phyloP scores from a whole-genome alignment of 2,113 vertebrate species.

The Sylvilagus bachmani region DNA sequence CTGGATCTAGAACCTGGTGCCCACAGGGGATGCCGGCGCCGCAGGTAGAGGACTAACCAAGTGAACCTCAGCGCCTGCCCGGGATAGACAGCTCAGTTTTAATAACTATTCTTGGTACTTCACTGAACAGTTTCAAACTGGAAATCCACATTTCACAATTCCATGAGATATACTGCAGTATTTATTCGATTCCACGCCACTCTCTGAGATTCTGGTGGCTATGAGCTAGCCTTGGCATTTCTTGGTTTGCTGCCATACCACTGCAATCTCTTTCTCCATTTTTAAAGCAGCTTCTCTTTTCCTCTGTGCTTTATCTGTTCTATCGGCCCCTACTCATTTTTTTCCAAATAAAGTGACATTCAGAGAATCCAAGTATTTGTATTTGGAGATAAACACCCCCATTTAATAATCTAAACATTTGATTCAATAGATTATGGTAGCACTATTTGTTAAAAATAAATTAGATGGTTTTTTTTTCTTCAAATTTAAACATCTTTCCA shows the following conservation, averaged over 20 bases:
- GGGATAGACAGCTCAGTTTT: neutral
- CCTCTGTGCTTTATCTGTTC: neutral
- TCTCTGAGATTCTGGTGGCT: too few species aligned
- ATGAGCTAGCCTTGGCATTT: too few species aligned
- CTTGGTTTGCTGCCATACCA: neutral
- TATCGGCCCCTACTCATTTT: neutral
- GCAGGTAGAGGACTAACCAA: too few species aligned
- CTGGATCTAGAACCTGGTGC: too few species aligned
- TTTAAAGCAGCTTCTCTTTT: neutral
- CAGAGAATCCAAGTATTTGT: neutral
- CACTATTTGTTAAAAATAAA: neutral
- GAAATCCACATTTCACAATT: neutral
- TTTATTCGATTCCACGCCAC: fast-evolving
- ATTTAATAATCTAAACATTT: neutral
- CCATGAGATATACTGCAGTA: neutral
- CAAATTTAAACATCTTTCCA: neutral
- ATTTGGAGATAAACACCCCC: too few species aligned
- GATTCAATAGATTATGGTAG: neutral
- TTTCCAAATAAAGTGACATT: neutral
- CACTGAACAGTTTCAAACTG: neutral
- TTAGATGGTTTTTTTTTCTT: neutral
- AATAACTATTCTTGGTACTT: neutral
- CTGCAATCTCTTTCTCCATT: neutral
- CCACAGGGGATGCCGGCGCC: too few species aligned
- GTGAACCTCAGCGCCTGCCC: too few species aligned